phyloP scores from a whole-genome alignment of 2,888 invertebrate genomes.

The Epinotia nisella region DNA sequence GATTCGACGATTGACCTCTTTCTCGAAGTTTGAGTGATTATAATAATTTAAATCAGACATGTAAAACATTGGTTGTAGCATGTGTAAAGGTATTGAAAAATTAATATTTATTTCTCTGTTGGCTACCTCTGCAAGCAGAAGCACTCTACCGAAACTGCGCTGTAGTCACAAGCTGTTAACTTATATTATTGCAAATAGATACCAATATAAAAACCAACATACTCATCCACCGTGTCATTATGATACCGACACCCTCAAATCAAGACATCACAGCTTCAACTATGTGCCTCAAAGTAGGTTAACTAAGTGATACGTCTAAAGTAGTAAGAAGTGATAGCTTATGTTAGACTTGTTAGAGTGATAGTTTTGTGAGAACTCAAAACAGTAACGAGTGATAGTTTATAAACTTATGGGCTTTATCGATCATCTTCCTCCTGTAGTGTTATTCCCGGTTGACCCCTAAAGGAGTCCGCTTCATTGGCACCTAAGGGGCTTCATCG shows the following conservation, averaged over 20 bases:
- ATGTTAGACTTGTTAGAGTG: not conserved
- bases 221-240: constrained; percentile 47
- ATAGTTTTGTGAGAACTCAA: not conserved
- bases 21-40: too few species aligned
- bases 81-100: not conserved
- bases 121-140: constrained; percentile 38
- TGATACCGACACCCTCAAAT: constrained; percentile 35
- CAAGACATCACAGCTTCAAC: constrained; percentile 42
- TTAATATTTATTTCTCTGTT: not conserved
- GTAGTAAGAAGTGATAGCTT: not conserved
- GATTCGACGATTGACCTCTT: too few species aligned
- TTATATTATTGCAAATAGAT: constrained; percentile 47
- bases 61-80: not conserved
- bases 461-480: too few species aligned
- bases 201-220: constrained; percentile 47
- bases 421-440: too few species aligned
- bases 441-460: too few species aligned
- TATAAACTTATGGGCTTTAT: not conserved
- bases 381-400: not conserved
- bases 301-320: constrained; percentile 1
- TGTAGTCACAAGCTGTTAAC: constrained; percentile 42
- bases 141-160: constrained; percentile 47
- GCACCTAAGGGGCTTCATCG: too few species aligned
- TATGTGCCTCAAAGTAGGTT: constrained; percentile 46
- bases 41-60: too few species aligned